Percentiles rank a stretch among this genome's conserved stretches.
Evolutionary conservation across 1,140 invertebrate species (phyloP).

Genomic region (Lepidurus arcticus): DNA sequence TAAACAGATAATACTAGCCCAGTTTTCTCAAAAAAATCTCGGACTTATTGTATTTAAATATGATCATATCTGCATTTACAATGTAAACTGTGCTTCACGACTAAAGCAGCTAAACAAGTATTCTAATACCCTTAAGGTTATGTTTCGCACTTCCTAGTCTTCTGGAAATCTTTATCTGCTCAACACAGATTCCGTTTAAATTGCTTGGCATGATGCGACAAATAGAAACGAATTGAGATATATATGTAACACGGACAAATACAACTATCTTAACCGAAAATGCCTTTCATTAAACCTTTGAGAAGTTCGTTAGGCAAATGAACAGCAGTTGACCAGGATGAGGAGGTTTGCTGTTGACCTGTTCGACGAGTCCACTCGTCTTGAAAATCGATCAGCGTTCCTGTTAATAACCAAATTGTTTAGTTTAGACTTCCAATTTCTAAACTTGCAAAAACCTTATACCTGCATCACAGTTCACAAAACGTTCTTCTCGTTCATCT

Average conservation of each 20-base stretch:
- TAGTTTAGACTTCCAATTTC: not conserved
- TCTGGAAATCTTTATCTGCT: not conserved
- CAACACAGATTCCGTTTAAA: not conserved
- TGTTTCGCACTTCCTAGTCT: not conserved
- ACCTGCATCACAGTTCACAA: not conserved
- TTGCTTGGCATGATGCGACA: not conserved
- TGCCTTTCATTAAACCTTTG: not conserved
- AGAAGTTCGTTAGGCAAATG: not conserved
- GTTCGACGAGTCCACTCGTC: not conserved
- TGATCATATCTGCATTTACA: not conserved
- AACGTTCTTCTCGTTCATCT: not conserved
- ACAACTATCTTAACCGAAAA: not conserved
- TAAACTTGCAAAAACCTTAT: not conserved
- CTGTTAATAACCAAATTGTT: not conserved
- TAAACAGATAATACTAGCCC: constrained; percentile 5
- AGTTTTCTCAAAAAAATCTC: not conserved
- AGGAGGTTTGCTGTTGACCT: not conserved
- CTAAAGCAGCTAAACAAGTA: not conserved
- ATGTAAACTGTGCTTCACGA: not conserved
- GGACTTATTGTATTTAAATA: not conserved
- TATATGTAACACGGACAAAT: not conserved
- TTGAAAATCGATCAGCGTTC: not conserved
- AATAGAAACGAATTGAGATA: not conserved
- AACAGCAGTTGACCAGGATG: not conserved
- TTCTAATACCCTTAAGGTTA: not conserved